Percentiles rank a stretch among this genome's conserved stretches.
Evolutionary conservation across 1,140 invertebrate genomes (phyloP).

Genomic region (Pygmarrhopalites habei): DNA sequence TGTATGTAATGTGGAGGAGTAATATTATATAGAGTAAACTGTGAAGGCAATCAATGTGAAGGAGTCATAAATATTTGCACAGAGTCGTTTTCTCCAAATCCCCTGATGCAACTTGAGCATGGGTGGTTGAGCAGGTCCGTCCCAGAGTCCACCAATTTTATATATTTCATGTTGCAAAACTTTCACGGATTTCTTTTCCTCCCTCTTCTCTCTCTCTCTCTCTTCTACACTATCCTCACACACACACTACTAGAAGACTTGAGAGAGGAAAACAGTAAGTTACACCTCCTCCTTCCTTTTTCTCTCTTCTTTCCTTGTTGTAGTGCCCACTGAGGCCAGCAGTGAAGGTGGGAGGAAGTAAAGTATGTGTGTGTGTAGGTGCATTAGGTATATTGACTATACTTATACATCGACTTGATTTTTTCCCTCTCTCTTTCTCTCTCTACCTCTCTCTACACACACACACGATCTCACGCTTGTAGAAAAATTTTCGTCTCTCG

Average conservation of each 20-base stretch:
- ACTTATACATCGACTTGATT: no score
- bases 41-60: constrained; percentile 18
- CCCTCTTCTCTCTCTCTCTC: constrained; percentile 3
- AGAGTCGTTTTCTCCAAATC: constrained; percentile 30
- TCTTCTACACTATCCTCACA: no score
- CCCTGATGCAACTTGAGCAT: constrained; percentile 32
- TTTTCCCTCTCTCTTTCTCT: no score
- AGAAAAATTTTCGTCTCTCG: no score
- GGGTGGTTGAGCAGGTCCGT: constrained; percentile 29
- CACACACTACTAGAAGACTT: no score
- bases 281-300: background rate
- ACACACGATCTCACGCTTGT: no score
- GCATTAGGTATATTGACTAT: no score
- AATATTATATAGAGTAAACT: background rate
- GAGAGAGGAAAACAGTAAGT: background rate
- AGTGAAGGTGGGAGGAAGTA: no score
- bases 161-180: constrained; percentile 12
- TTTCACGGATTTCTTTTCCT: constrained; percentile 34
- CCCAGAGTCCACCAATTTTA: constrained; percentile 15
- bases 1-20: no score
- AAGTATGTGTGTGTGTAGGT: no score
- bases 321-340: background rate
- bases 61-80: constrained; percentile 30
- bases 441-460: no score
- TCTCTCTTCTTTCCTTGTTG: background rate